These are phyloP conservation scores for Malurus melanocephalus DNA, from an alignment of 2,113 vertebrate species.

Conservation along the genomic window DNA sequence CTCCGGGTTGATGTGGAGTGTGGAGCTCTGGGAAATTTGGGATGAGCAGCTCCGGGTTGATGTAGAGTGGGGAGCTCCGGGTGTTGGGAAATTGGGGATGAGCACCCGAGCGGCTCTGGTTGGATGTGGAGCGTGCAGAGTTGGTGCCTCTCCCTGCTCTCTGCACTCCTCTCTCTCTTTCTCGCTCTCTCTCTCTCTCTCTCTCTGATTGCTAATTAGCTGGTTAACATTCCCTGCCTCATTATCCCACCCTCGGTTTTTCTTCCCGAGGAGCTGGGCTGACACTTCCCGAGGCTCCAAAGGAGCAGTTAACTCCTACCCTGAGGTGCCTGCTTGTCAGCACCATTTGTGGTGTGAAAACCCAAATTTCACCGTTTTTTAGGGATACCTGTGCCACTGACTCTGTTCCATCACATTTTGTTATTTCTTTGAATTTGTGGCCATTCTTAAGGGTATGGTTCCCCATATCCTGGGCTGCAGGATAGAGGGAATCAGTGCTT, in stretches of 20 bases:
- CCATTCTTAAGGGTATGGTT: background rate
- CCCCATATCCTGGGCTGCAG: background rate
- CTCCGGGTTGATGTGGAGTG: too few relatives aligned
- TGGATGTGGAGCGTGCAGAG: background rate
- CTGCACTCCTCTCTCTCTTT: background rate
- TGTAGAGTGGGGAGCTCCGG: too few relatives aligned
- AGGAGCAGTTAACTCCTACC: background rate
- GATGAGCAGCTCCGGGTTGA: too few relatives aligned
- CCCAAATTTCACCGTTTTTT: fast-evolving
- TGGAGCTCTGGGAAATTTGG: too few relatives aligned
- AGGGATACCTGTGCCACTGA: fast-evolving
- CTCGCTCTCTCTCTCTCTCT: background rate
- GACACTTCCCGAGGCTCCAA: background rate
- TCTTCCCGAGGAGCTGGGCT: background rate
- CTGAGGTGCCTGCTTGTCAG: background rate
- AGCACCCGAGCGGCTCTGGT: fast-evolving
- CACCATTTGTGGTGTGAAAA: background rate
- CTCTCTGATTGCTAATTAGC: slow-evolving; percentile 5
- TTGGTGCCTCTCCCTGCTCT: background rate
- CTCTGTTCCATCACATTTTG: fast-evolving
- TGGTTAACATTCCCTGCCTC: background rate
- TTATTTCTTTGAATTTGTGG: background rate
- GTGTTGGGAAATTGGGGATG: background rate
- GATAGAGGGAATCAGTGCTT: background rate
- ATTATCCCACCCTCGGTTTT: slow-evolving; percentile 24